These are phyloP conservation scores for Gonocerus acuteangulatus DNA, from an alignment of 2,888 invertebrate genomes.

Conservation along the genomic window DNA sequence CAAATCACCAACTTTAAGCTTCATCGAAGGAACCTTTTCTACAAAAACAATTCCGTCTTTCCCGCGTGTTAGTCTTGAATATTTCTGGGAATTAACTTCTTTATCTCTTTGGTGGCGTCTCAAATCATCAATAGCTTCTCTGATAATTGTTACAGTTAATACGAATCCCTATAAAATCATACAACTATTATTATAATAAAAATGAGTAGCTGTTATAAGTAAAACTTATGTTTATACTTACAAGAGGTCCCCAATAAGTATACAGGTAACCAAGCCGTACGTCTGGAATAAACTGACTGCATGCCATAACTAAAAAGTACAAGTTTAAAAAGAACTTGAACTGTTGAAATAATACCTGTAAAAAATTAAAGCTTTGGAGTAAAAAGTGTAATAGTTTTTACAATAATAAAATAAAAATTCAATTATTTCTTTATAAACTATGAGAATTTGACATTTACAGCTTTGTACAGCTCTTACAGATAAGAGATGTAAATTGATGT, in stretches of 20 bases:
- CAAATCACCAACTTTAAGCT: conserved; percentile 68
- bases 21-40: conserved; percentile 75
- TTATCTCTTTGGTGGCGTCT: conserved; percentile 85
- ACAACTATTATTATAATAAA: not conserved
- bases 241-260: conserved; percentile 98
- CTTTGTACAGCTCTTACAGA: too few relatives aligned
- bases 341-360: conserved; percentile 89
- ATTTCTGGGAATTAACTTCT: conserved; percentile 92
- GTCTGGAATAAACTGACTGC: conserved; percentile 95
- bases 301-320: conserved; percentile 96
- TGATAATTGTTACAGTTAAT: conserved; percentile 85
- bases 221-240: conserved; percentile 42
- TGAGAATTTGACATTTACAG: not conserved
- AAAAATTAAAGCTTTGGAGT: too few relatives aligned
- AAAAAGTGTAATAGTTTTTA: not conserved
- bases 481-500: too few relatives aligned
- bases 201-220: too few relatives aligned
- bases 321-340: conserved; percentile 98
- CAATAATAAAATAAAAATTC: not conserved
- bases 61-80: conserved; percentile 66
- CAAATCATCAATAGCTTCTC: conserved; percentile 95
- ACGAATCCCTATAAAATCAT: conserved; percentile 68
- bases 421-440: too few relatives aligned
- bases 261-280: conserved; percentile 94
- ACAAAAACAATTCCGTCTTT: conserved; percentile 50